These are phyloP conservation scores for Calephelis nemesis DNA, from an alignment of 1,140 invertebrate species.

Conservation along the genomic window DNA sequence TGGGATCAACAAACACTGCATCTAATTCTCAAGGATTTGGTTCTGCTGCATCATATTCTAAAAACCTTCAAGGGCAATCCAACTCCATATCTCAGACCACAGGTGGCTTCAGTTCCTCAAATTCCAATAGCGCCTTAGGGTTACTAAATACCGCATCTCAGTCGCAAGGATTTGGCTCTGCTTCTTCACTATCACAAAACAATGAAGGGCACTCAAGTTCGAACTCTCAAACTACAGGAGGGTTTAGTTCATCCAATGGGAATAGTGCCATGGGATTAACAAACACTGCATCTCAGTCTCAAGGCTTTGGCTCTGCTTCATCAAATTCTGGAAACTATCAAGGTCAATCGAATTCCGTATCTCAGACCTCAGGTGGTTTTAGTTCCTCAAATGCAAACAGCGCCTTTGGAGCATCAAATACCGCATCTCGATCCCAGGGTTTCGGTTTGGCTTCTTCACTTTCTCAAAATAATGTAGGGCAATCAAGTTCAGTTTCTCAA, in stretches of 20 bases:
- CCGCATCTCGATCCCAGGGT: slow-evolving; percentile 20
- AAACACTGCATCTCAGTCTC: background rate
- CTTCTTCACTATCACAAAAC: too few species aligned
- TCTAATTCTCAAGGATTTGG: background rate
- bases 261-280: background rate
- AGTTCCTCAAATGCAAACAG: slow-evolving; percentile 2
- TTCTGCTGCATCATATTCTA: background rate
- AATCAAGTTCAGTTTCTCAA: slow-evolving; percentile 32
- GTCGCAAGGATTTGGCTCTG: background rate
- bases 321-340: background rate
- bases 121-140: background rate
- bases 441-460: too few species aligned
- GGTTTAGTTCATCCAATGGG: background rate
- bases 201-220: slow-evolving; percentile 21
- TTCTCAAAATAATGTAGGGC: too few species aligned
- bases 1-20: background rate
- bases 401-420: slow-evolving; percentile 16
- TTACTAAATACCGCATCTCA: slow-evolving; percentile 26
- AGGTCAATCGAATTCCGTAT: background rate
- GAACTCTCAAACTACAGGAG: slow-evolving; percentile 24
- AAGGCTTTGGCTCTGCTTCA: background rate
- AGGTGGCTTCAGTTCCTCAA: slow-evolving; percentile 1
- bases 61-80: background rate
- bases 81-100: background rate
- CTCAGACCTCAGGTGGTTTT: background rate